Conservation (phyloP, 37 sponge, comb jelly and placozoan genomes). For the Chondrilla cf. caribensis region DNA sequence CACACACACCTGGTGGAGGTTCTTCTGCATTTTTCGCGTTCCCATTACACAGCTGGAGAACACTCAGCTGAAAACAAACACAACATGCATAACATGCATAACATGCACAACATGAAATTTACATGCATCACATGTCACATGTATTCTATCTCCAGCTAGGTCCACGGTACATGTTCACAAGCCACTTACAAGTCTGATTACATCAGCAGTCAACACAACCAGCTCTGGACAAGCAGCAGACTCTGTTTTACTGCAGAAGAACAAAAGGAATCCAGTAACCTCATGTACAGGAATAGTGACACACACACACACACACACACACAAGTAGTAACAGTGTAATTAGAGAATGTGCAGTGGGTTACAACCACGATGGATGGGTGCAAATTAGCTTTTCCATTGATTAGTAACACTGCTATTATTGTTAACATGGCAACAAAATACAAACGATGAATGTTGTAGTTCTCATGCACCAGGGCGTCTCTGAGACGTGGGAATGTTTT, state of each 20-base stretch:
- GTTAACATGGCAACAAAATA: not conserved
- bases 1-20: not conserved
- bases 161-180: not conserved
- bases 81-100: too few relatives aligned
- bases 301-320: slow-evolving; percentile 4
- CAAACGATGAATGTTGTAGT: too few relatives aligned
- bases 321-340: not conserved
- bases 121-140: too few relatives aligned
- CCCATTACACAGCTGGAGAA: too few relatives aligned
- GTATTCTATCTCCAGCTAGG: not conserved
- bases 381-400: not conserved
- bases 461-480: too few relatives aligned
- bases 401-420: not conserved
- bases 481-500: too few relatives aligned
- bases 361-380: not conserved
- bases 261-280: not conserved
- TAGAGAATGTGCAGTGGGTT: not conserved
- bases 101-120: too few relatives aligned
- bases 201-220: not conserved
- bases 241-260: slow-evolving; percentile 38
- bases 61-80: too few relatives aligned
- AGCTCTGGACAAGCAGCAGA: not conserved
- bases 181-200: not conserved
- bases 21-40: too few relatives aligned
- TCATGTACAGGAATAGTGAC: too few relatives aligned